Evolutionary conservation across 2,797 vertebrate species (phyloP).

Genomic region (Lateolabrax maculatus): DNA sequence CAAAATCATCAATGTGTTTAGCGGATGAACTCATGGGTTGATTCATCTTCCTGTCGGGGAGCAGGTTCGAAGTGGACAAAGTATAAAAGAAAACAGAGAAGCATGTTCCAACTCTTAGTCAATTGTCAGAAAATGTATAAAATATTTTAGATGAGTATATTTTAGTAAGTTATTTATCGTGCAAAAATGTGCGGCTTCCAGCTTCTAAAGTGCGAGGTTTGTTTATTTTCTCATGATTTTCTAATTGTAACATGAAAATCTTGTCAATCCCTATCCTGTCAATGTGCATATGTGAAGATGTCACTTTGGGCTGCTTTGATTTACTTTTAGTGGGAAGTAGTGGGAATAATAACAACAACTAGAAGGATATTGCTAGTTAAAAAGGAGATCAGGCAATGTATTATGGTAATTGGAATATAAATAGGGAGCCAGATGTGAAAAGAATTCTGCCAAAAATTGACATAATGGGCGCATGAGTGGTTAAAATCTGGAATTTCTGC

Average conservation of each 20-base stretch:
- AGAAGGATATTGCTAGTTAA: background rate
- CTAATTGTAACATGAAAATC: background rate
- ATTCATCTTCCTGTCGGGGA: background rate
- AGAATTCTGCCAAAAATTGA: background rate
- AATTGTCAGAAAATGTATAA: background rate
- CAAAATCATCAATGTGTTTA: background rate
- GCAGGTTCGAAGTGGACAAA: background rate
- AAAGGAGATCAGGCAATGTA: background rate
- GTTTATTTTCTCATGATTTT: background rate
- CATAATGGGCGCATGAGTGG: background rate
- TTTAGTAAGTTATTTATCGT: background rate
- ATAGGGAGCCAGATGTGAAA: background rate
- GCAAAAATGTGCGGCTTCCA: too few relatives aligned
- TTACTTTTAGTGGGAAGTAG: background rate
- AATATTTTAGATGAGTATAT: background rate
- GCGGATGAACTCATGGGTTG: background rate
- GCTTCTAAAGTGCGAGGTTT: background rate
- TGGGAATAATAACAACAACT: background rate
- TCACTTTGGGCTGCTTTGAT: too few relatives aligned
- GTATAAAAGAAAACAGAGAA: background rate
- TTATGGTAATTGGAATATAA: background rate
- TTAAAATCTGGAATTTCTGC: slow-evolving; percentile 54
- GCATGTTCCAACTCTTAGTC: background rate
- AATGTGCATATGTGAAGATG: too few relatives aligned
- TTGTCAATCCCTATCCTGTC: too few relatives aligned